Conservation (phyloP, 2,113 vertebrate species). For the Dipodomys stephensi region DNA sequence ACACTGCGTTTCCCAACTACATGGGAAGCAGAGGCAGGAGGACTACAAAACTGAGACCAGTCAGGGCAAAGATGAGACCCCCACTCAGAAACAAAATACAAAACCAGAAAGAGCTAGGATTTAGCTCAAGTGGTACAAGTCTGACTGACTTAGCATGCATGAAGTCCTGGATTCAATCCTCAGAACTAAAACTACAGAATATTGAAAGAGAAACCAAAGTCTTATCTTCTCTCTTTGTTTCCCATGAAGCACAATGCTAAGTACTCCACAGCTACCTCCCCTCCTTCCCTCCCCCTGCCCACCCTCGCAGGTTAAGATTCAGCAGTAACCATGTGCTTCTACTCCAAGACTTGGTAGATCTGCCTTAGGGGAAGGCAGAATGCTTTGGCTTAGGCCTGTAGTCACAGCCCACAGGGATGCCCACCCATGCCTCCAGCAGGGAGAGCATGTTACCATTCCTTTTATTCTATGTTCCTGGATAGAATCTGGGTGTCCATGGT, state of each 20-base stretch:
- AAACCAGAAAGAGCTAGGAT: too few relatives aligned
- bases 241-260: neutral
- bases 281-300: too few relatives aligned
- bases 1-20: too few relatives aligned
- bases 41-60: too few relatives aligned
- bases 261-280: neutral
- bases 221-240: neutral
- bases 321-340: neutral
- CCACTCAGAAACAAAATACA: too few relatives aligned
- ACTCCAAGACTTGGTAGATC: neutral
- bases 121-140: too few relatives aligned
- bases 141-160: too few relatives aligned
- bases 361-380: neutral
- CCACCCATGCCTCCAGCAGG: neutral
- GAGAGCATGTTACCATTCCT: neutral
- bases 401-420: neutral
- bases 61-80: too few relatives aligned
- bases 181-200: neutral
- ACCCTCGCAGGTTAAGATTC: neutral
- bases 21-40: too few relatives aligned
- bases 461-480: neutral
- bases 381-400: neutral
- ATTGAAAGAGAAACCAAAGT: neutral
- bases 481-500: conserved; percentile 2
- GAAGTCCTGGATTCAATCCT: too few relatives aligned